Conservation (phyloP, 1,140 invertebrate species). For the Ceratina calcarata region DNA sequence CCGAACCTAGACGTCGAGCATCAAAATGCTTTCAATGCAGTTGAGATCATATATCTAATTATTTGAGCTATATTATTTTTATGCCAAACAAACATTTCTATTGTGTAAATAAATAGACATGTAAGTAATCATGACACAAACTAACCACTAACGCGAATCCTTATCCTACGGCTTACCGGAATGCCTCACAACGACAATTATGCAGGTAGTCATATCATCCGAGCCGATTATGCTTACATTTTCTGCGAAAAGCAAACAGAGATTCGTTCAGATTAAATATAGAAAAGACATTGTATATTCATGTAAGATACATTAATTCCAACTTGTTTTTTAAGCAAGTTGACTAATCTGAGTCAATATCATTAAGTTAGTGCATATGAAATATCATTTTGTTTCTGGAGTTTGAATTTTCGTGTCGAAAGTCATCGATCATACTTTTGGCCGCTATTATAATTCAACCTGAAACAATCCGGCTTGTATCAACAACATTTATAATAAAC, state of each 20-base stretch:
- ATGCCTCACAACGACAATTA: slow-evolving; percentile 94
- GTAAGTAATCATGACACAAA: neutral
- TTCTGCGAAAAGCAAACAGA: slow-evolving; percentile 81
- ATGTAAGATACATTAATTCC: too few species aligned
- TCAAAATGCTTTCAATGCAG: neutral
- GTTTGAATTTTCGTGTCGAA: too few species aligned
- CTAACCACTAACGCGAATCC: neutral
- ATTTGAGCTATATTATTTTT: too few species aligned
- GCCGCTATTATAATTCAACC: too few species aligned
- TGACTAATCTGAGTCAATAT: too few species aligned
- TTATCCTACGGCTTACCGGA: slow-evolving; percentile 85
- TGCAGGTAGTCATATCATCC: slow-evolving; percentile 96
- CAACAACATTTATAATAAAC: too few species aligned
- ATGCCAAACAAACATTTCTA: neutral
- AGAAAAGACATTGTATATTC: neutral
- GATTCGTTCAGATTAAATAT: neutral
- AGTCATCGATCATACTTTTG: too few species aligned
- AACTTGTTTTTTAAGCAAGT: too few species aligned
- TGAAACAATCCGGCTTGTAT: too few species aligned
- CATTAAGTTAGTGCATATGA: too few species aligned
- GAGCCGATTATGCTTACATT: slow-evolving; percentile 94
- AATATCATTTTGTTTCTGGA: too few species aligned
- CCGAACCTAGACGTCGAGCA: slow-evolving; percentile 85
- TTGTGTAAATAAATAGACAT: neutral
- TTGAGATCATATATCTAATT: neutral